Conservation (phyloP, 2,797 vertebrate species). For the Neoniphon sammara region DNA sequence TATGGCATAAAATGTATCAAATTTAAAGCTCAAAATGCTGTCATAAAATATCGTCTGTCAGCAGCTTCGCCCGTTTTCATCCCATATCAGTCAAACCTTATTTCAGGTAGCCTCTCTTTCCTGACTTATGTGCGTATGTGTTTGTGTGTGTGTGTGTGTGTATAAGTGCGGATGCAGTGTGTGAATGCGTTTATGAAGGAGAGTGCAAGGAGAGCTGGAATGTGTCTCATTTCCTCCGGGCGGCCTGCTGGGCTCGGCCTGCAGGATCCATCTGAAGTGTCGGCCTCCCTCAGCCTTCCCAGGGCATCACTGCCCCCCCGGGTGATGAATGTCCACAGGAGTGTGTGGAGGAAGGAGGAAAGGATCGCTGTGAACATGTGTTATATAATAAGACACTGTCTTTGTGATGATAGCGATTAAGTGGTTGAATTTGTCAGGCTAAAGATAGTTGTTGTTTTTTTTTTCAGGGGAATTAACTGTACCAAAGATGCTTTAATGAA, state of each 20-base stretch:
- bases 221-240: conserved; percentile 62
- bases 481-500: not conserved
- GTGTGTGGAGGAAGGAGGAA: conserved; percentile 44
- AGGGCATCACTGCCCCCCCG: conserved; percentile 44
- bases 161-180: not conserved
- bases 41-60: too few species aligned
- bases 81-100: too few species aligned
- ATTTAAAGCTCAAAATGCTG: too few species aligned
- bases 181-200: conserved; percentile 52
- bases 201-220: conserved; percentile 63
- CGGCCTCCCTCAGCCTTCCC: conserved; percentile 51
- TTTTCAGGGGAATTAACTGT: not conserved
- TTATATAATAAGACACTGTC: conserved; percentile 22
- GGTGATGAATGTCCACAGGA: conserved; percentile 48
- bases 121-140: conserved; percentile 11
- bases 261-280: conserved; percentile 67
- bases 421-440: conserved; percentile 32
- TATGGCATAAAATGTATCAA: too few species aligned
- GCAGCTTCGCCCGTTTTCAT: too few species aligned
- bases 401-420: conserved; percentile 39
- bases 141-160: not conserved
- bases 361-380: conserved; percentile 53
- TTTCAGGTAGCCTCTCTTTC: too few species aligned
- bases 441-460: conserved; percentile 16
- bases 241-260: conserved; percentile 51